Base-by-base conservation (phyloP, 92 coral and sea anemone genomes). In the Micromussa lordhowensis region DNA sequence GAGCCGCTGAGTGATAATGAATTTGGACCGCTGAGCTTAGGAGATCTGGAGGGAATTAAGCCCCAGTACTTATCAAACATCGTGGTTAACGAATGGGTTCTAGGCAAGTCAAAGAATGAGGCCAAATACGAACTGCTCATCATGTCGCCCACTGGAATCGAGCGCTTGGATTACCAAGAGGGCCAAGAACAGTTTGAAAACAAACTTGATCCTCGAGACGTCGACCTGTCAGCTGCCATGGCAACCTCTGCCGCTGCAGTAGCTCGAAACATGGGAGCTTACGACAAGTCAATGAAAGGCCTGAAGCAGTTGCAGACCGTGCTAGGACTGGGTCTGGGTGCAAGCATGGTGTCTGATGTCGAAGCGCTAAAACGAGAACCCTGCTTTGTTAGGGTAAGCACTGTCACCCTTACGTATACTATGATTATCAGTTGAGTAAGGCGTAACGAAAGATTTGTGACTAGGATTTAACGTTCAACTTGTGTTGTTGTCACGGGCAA, bases 181-280 rank as follows among this genome's bases (percentile, higher is more conserved):
- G 88, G 71, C 31, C 87, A 91, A 30, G 88, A 86, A 16, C 89
- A 93, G 90, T 96, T 96, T 83, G 91, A 89, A 64, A 90, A 89
- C 54, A 86, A 86, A 75, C 86, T 96, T 18, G 36, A 83, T 5
- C 96, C 99, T 0, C 73, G 73, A 34, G 96, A 96, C 58, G 77
- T 96, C 30, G 88, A 94, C 59, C 90, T 96, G 34, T 96, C 99
- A 6, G 95, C 91, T 57, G 98, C 98, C 92, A 95, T 96, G 98
- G 96, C 96, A 88, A 88, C 96, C 8, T 96, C 99, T 31, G 98
- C 98, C 19, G 97, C 99, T 26, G 96, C 91, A 1, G 87, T 95
- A 35, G 94, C 96, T 24, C 82, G 88, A 15, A 91, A 94, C 93
- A 93, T 95, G 93, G 98, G 98, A 1, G 85, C 88, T 16, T 88